Evolutionary conservation across 2,797 vertebrate species (phyloP), one percentile per base, ranked within the genome.

Genomic region (Salmo trutta): DNA sequence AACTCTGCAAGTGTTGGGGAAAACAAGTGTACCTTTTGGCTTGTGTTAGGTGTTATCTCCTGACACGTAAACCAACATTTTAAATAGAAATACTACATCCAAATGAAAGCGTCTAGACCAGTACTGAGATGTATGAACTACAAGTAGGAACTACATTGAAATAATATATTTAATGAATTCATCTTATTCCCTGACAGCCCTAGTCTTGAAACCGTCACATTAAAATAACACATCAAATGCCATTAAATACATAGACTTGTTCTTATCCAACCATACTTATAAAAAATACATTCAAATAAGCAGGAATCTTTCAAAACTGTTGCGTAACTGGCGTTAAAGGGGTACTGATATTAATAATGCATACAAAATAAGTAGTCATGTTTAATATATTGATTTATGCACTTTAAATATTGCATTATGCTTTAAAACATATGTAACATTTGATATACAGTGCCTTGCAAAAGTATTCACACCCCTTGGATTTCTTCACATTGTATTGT

Each of bases 301-400:
- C 24, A 81, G 33, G 59, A 31, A 73, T 24, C 66, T 27, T 65
- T 31, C 27, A 33, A 54, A 29, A 65, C 41, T 24, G 21, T 65
- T 47, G 47, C 65, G 6, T 51, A 47, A 71, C 71, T 27, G 77
- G 66, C 2, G 17, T 71, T 62, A 71, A 79, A 70, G 19, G 59
- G 47, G 1, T 24, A 16, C 52, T 21, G 66, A 83, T 79, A 88
- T 92, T 74, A 89, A 92, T 88, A 85, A 88, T 87, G 77, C 71
- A 84, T 83, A 75, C 27, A 82, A 75, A 73, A 29, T 79, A 89
- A 73, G 81, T 70, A 65, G 70, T 80, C 77, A 79, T 77, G 24
- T 70, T 73, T 89, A 27, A 85, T 88, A 89, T 78, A 88, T 84
- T 84, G 1, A 88, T 82, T 56, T 73, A 24, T 41, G 59, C 16